Conservation (phyloP, 2,888 invertebrate genomes). For the Sinelater perroti region DNA sequence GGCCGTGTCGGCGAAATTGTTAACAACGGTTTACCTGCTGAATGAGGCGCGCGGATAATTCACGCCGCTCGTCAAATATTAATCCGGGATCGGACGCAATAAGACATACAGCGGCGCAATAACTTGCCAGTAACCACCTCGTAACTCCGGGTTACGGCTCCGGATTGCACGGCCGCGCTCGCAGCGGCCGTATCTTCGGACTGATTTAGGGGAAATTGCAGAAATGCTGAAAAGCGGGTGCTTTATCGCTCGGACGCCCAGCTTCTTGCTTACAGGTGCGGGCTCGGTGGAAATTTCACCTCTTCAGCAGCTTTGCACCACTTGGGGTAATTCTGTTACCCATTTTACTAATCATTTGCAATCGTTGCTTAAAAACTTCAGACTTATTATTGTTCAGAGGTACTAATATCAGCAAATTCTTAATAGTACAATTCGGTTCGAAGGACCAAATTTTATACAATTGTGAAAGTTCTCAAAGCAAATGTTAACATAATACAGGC, state of each 20-base stretch:
- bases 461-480: too few relatives aligned
- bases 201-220: conserved; percentile 32
- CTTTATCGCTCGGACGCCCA: conserved; percentile 4
- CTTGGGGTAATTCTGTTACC: too few relatives aligned
- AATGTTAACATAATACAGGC: too few relatives aligned
- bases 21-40: conserved; percentile 9
- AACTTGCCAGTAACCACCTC: conserved; percentile 58
- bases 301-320: too few relatives aligned
- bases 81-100: conserved; percentile 46
- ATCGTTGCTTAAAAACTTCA: too few relatives aligned
- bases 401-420: too few relatives aligned
- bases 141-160: conserved; percentile 56
- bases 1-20: conserved; percentile 7
- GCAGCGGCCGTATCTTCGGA: conserved; percentile 25
- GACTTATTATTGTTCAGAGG: too few relatives aligned
- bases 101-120: conserved; percentile 54
- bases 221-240: conserved; percentile 26
- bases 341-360: too few relatives aligned
- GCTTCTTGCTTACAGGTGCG: too few relatives aligned
- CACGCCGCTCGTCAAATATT: conserved; percentile 36
- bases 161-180: conserved; percentile 33
- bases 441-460: too few relatives aligned
- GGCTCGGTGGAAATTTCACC: too few relatives aligned
- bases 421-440: too few relatives aligned
- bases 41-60: conserved; percentile 20